phyloP scores from a whole-genome alignment of 2,113 vertebrate species.

The Chitala chitala region DNA sequence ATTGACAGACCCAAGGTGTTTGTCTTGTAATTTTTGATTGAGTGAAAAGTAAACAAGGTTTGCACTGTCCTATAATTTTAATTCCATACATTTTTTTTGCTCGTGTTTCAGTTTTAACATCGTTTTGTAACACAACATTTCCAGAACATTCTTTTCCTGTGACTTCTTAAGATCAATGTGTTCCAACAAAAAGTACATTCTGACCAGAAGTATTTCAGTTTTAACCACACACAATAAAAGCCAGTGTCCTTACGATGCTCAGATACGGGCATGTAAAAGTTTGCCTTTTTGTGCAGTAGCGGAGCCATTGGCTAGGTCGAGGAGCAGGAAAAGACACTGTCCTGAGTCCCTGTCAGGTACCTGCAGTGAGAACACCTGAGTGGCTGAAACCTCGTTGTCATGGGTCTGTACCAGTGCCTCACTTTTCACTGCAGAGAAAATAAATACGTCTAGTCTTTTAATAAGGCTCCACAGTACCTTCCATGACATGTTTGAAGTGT shows the following conservation, averaged over 20 bases:
- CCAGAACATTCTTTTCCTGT: neutral
- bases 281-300: neutral
- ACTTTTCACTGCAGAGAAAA: neutral
- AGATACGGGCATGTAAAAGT: neutral
- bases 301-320: neutral
- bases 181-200: too few relatives aligned
- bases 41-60: neutral
- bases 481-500: too few relatives aligned
- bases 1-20: neutral
- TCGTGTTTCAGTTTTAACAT: neutral
- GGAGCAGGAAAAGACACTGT: too few relatives aligned
- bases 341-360: neutral
- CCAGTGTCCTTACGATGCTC: neutral
- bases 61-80: neutral
- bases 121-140: neutral
- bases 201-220: neutral
- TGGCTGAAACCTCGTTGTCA: neutral
- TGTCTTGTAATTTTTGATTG: neutral
- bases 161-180: too few relatives aligned
- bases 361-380: neutral
- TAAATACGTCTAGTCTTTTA: neutral
- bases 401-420: neutral
- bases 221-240: neutral
- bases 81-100: neutral
- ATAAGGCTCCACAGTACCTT: neutral